These are phyloP conservation scores for Poliocrania exsul DNA, from an alignment of 2,797 vertebrate genomes.

Conservation along the genomic window DNA sequence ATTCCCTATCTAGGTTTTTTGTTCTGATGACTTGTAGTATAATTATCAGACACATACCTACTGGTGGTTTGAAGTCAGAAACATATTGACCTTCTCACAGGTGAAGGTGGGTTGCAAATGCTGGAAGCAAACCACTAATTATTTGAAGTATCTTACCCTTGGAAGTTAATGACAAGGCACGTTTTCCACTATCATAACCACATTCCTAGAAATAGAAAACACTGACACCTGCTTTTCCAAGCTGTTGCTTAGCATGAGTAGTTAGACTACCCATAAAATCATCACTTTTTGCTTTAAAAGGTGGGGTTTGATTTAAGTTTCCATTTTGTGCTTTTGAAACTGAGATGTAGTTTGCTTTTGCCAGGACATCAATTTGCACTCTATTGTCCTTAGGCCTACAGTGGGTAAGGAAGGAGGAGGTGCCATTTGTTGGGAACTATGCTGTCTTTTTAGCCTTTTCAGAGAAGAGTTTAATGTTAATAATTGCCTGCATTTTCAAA, in stretches of 20 bases:
- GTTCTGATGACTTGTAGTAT: not conserved
- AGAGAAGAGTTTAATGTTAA: not conserved
- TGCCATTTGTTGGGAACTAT: not conserved
- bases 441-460: not conserved
- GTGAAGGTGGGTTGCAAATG: not conserved
- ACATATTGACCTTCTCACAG: not conserved
- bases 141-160: constrained; percentile 20
- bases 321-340: not conserved
- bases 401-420: not conserved
- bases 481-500: not conserved
- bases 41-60: not conserved
- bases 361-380: not conserved
- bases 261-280: not conserved
- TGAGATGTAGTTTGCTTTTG: not conserved
- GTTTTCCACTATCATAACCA: not conserved
- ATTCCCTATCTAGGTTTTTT: not conserved
- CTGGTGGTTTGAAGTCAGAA: not conserved
- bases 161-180: constrained; percentile 18
- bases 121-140: constrained; percentile 7
- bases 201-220: not conserved
- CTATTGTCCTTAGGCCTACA: not conserved
- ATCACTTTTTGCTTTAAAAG: not conserved
- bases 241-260: not conserved
- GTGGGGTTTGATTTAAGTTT: not conserved
- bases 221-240: not conserved